Evolutionary conservation across 2,113 vertebrate genomes (phyloP), one percentile per base, ranked within the genome.

Genomic region (Origma solitaria): DNA sequence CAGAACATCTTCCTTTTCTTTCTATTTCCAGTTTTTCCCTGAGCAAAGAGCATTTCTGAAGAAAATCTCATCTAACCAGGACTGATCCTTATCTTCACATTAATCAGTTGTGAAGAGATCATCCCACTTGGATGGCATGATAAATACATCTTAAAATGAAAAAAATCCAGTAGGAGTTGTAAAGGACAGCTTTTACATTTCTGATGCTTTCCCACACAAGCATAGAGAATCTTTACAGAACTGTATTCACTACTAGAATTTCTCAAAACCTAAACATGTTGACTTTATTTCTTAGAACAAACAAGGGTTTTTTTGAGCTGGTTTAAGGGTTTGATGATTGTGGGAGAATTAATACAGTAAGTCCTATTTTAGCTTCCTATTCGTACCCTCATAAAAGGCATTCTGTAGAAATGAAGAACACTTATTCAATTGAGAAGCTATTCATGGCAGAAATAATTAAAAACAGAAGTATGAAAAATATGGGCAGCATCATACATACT

Each of bases 181-280:
- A 92, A 92, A 86, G 82, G 71, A 95, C 71, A 94, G 47, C 58
- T 90, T 96, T 95, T 95, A 94, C 82, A 19, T 86, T 93, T 93
- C 80, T 93, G 68, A 93, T 68, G n/a, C 8, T 83, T 97, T 90
- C 85, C 85, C 92, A 51, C 44, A 81, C 28, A 80, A 79, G 62
- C 70, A 62, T n/a, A 60, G 61, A 68, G 31, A 83, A 47, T 66
- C 75, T 81, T 95, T 70, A 51, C 38, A 66, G 66, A 93, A 70
- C 42, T 82, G 14, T 44, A 77, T 30, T 45, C 37, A 70, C 33
- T 38, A 81, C 37, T 35, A 90, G 56, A 86, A 81, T 56, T 81
- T 71, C 69, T 88, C 54, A 53, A 80, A 86, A 75, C 12, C 50
- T 66, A 88, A 92, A 64, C 22, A n/a, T 27, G 10, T 3, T 68